A percentile compares a stretch with the other conserved stretches of the same genome.
These are phyloP conservation scores for Drosophila fungiperda DNA, from an alignment of 2,888 invertebrate genomes.

Conservation along the genomic window DNA sequence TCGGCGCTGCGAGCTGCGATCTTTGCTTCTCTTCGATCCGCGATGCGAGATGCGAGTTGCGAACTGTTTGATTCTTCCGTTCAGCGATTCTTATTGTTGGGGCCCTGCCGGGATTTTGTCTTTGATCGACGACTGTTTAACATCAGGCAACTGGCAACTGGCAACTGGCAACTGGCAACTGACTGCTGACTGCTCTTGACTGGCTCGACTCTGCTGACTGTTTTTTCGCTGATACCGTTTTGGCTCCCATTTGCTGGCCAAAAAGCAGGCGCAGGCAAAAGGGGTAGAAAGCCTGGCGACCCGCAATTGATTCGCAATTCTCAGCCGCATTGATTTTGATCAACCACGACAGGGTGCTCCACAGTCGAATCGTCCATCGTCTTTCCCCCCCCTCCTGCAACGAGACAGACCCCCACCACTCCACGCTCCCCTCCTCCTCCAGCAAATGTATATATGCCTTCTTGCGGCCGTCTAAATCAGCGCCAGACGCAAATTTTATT, in stretches of 20 bases:
- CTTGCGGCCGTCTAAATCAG: slow-evolving; percentile 55
- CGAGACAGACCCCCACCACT: not conserved
- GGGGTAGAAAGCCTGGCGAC: slow-evolving; percentile 52
- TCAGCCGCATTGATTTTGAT: slow-evolving; percentile 78
- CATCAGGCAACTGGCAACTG: slow-evolving; percentile 51
- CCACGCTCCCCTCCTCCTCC: not conserved
- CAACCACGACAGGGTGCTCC: slow-evolving; percentile 76
- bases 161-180: slow-evolving; percentile 22
- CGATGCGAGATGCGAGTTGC: slow-evolving; percentile 11
- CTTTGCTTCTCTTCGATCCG: slow-evolving; percentile 15
- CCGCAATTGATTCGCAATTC: slow-evolving; percentile 80
- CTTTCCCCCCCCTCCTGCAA: not conserved
- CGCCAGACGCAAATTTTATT: slow-evolving; percentile 77
- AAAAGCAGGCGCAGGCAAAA: slow-evolving; percentile 28
- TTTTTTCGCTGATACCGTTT: slow-evolving; percentile 62
- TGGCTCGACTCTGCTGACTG: slow-evolving; percentile 9
- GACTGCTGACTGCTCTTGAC: slow-evolving; percentile 16
- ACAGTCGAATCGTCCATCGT: slow-evolving; percentile 16
- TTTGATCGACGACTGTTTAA: slow-evolving; percentile 79
- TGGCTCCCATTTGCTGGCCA: slow-evolving; percentile 46
- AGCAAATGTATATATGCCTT: slow-evolving; percentile 2
- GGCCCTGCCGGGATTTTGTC: slow-evolving; percentile 71
- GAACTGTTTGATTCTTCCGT: slow-evolving; percentile 18
- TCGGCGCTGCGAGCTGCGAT: slow-evolving; percentile 42
- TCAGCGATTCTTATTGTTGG: slow-evolving; percentile 35